A percentile compares a stretch with the other conserved stretches of the same genome.
Conservation (phyloP, 2,113 vertebrate genomes). For the Bungarus multicinctus region DNA sequence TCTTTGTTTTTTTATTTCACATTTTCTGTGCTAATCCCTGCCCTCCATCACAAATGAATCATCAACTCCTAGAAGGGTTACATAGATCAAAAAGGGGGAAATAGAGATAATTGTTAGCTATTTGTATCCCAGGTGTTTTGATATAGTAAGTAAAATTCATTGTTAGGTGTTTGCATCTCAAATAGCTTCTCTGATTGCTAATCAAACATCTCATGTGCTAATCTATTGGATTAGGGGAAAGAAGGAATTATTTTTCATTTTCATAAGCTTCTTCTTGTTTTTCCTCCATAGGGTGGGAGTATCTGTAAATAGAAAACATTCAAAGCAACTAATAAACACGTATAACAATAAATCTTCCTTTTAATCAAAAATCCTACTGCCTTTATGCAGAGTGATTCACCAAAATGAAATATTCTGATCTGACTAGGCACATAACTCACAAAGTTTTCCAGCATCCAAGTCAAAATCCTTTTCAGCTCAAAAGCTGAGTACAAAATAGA, state of each 20-base stretch:
- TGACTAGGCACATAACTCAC: not conserved
- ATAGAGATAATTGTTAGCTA: slow-evolving; percentile 28
- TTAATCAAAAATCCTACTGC: not conserved
- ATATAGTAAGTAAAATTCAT: not conserved
- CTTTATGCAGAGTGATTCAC: not conserved
- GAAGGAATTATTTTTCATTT: not conserved
- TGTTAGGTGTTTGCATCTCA: not conserved
- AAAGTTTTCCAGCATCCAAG: not conserved
- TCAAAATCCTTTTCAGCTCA: not conserved
- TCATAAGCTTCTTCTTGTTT: not conserved
- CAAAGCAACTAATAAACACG: not conserved
- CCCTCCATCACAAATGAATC: slow-evolving; percentile 37
- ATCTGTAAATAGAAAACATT: not conserved
- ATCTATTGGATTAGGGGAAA: not conserved
- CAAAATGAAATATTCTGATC: not conserved
- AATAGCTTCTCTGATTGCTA: not conserved
- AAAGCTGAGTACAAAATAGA: not conserved
- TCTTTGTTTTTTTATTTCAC: slow-evolving; percentile 47
- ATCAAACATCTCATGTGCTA: not conserved
- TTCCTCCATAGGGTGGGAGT: not conserved
- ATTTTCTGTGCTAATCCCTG: slow-evolving; percentile 44
- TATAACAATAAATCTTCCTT: not conserved
- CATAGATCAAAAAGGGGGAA: slow-evolving; percentile 42
- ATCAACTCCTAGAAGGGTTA: slow-evolving; percentile 38
- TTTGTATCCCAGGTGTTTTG: not conserved